phyloP scores from a whole-genome alignment of 2,888 invertebrate genomes.

The Troides aeacus region DNA sequence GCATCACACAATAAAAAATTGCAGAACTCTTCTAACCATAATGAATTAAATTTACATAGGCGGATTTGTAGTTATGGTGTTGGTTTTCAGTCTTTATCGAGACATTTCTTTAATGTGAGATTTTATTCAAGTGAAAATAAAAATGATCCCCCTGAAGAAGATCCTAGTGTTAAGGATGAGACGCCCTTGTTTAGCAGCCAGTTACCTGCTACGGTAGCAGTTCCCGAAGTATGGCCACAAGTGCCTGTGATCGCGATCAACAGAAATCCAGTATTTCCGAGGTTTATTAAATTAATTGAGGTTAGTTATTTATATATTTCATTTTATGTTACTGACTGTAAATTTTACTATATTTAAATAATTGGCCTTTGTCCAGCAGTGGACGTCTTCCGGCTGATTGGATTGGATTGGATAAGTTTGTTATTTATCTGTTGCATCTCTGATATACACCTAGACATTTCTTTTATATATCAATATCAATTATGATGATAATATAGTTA shows the following conservation, averaged over 20 bases:
- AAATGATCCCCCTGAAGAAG: constrained; percentile 64
- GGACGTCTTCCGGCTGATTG: too few relatives aligned
- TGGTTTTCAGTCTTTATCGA: constrained; percentile 30
- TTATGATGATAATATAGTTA: too few relatives aligned
- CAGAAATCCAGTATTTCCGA: constrained; percentile 97
- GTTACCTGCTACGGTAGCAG: constrained; percentile 92
- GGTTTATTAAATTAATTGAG: constrained; percentile 98
- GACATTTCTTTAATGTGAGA: constrained; percentile 43
- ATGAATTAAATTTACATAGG: constrained; percentile 33
- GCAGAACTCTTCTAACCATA: constrained; percentile 40
- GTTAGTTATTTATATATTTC: constrained; percentile 59
- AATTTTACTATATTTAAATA: too few relatives aligned
- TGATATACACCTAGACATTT: too few relatives aligned
- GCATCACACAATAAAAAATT: constrained; percentile 65
- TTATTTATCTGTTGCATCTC: too few relatives aligned
- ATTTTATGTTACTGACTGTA: too few relatives aligned
- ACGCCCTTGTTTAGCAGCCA: constrained; percentile 76
- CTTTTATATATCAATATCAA: too few relatives aligned
- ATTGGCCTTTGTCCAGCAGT: too few relatives aligned
- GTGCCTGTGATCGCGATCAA: constrained; percentile 96
- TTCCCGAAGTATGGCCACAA: constrained; percentile 98
- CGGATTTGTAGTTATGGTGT: constrained; percentile 49
- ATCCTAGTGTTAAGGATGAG: constrained; percentile 60
- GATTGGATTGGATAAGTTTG: too few relatives aligned
- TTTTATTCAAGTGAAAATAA: constrained; percentile 61